These are phyloP conservation scores for Daktulosphaira vitifoliae DNA, from an alignment of 1,140 invertebrate species.

Conservation along the genomic window DNA sequence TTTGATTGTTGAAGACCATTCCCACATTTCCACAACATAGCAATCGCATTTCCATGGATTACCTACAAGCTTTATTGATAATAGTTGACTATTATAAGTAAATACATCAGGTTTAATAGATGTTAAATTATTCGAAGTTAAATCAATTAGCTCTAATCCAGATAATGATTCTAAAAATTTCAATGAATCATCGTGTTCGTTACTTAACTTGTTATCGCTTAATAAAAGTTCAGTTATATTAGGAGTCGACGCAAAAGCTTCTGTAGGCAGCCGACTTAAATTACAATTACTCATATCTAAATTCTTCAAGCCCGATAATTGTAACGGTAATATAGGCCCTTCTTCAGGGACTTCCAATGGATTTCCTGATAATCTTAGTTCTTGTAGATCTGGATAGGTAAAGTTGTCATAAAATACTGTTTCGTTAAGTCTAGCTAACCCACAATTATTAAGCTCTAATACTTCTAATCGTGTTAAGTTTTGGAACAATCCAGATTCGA, in stretches of 20 bases:
- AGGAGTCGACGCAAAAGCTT: constrained; percentile 52
- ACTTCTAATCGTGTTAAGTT: constrained; percentile 57
- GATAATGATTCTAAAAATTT: constrained; percentile 51
- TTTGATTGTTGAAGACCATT: constrained; percentile 58
- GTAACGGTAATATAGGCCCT: constrained; percentile 53
- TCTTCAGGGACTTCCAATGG: constrained; percentile 48
- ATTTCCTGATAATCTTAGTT: constrained; percentile 61
- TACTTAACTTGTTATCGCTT: constrained; percentile 52
- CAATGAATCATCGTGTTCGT: constrained; percentile 44
- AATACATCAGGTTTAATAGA: constrained; percentile 50
- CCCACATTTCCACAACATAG: constrained; percentile 59
- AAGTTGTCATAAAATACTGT: constrained; percentile 59
- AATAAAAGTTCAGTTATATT: constrained; percentile 57
- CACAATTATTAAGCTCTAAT: constrained; percentile 59
- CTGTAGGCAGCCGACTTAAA: constrained; percentile 51
- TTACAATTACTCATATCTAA: constrained; percentile 60
- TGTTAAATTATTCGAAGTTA: constrained; percentile 56
- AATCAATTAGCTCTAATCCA: constrained; percentile 53
- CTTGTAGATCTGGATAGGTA: constrained; percentile 54
- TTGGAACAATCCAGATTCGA: constrained; percentile 60
- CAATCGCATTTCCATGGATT: constrained; percentile 65
- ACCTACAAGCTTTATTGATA: constrained; percentile 53
- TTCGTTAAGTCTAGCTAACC: constrained; percentile 53
- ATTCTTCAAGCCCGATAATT: constrained; percentile 53
- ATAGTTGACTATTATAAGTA: constrained; percentile 48